These are phyloP conservation scores for Passerina amoena DNA, from an alignment of 2,113 vertebrate genomes.

Conservation along the genomic window DNA sequence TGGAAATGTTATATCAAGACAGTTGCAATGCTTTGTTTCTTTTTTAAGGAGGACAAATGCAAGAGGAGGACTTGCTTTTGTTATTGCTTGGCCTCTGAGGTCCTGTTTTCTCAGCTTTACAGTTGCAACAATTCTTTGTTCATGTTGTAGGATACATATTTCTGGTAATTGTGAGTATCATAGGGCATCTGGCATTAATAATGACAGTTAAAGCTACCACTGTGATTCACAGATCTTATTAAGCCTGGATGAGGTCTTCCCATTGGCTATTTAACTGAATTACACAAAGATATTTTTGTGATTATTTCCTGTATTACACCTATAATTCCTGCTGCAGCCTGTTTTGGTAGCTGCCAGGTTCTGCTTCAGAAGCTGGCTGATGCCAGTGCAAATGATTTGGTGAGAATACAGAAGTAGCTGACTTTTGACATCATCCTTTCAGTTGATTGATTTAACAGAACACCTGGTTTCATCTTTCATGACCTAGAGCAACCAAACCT, in stretches of 20 bases:
- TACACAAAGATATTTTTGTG: not conserved
- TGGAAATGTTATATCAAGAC: not conserved
- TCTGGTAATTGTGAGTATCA: not conserved
- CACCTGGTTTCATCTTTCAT: not conserved
- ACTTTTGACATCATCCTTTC: not conserved
- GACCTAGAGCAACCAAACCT: not conserved
- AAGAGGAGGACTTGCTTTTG: not conserved
- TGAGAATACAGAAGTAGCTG: not conserved
- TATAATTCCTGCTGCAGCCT: not conserved
- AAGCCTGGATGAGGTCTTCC: not conserved
- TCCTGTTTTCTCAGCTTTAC: not conserved
- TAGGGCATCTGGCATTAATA: slow-evolving; percentile 17
- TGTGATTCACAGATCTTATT: slow-evolving; percentile 19
- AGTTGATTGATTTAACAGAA: not conserved
- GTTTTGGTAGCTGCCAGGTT: not conserved
- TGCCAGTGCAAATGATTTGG: not conserved
- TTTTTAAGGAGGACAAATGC: not conserved
- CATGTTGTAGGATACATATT: not conserved
- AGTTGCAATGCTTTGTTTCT: not conserved
- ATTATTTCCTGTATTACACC: slow-evolving; percentile 26
- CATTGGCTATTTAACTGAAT: slow-evolving; percentile 14
- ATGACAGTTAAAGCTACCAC: not conserved
- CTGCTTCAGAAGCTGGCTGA: not conserved
- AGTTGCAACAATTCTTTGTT: not conserved
- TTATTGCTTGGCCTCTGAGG: not conserved